phyloP scores from a whole-genome alignment of 1,140 invertebrate genomes.

The Ostrea denselamellosa region DNA sequence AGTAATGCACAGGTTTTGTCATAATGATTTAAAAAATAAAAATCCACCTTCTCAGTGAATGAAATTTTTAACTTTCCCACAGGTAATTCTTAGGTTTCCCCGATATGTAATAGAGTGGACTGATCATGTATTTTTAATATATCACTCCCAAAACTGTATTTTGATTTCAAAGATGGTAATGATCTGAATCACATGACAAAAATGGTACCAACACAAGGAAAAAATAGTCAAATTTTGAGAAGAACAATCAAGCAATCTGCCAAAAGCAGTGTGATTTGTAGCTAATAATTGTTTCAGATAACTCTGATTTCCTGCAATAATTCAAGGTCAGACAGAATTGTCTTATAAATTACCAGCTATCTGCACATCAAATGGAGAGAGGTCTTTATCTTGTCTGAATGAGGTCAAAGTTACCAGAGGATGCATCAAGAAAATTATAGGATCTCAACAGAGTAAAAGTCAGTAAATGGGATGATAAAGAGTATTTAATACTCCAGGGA shows the following conservation, averaged over 20 bases:
- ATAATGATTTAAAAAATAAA: too few species aligned
- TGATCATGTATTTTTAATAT: neutral
- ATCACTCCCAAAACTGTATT: neutral
- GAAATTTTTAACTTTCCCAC: neutral
- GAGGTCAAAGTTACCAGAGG: neutral
- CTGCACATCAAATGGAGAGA: slow-evolving; percentile 29
- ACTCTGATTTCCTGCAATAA: slow-evolving; percentile 26
- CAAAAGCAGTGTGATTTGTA: neutral
- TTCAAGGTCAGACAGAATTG: slow-evolving; percentile 18
- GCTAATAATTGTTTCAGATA: slow-evolving; percentile 20
- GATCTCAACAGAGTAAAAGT: slow-evolving; percentile 10
- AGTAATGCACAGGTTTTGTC: too few species aligned
- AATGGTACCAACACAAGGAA: neutral
- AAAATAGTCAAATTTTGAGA: neutral
- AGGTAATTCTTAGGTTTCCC: neutral
- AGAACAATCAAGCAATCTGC: neutral
- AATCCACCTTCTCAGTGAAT: too few species aligned
- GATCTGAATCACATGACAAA: neutral
- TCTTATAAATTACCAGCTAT: slow-evolving; percentile 18
- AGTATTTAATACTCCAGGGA: slow-evolving; percentile 10
- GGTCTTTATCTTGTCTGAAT: neutral
- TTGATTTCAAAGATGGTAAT: neutral
- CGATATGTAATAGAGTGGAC: neutral
- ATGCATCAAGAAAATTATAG: slow-evolving; percentile 11
- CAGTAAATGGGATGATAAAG: slow-evolving; percentile 26